Evolutionary conservation across 2,113 vertebrate genomes (phyloP).

Genomic region (Merops nubicus): DNA sequence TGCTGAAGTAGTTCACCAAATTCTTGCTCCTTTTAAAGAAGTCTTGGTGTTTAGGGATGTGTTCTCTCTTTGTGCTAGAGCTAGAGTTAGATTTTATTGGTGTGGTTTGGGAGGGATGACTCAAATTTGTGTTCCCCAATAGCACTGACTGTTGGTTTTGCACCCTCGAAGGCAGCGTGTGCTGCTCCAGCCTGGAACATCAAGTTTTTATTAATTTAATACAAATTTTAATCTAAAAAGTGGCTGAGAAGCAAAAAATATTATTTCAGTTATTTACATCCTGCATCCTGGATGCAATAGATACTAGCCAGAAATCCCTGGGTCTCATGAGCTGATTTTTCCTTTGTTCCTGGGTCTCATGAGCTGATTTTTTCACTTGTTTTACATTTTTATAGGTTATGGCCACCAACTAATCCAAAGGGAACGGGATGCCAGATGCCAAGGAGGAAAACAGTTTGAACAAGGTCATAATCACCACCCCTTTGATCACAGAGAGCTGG

Average conservation of each 20-base stretch:
- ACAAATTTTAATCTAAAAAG: neutral
- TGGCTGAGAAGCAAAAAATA: neutral
- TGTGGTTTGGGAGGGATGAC: neutral
- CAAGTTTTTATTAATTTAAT: neutral
- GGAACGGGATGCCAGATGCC: neutral
- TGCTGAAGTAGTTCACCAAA: neutral
- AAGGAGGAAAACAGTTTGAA: neutral
- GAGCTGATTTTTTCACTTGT: neutral
- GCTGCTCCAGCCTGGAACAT: neutral
- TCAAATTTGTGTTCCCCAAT: neutral
- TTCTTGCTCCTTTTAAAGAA: neutral
- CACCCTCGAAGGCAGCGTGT: neutral
- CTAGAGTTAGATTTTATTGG: accelerated
- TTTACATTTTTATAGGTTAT: constrained; percentile 53
- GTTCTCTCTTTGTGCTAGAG: neutral
- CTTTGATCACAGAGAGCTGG: neutral
- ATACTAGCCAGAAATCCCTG: neutral
- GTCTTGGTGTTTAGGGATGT: neutral
- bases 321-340: neutral
- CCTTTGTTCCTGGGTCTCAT: neutral
- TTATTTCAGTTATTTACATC: neutral
- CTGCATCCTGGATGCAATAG: neutral
- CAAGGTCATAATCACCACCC: neutral
- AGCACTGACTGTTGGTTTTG: neutral
- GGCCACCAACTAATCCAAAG: constrained; percentile 21